Conservation (phyloP, 2,113 vertebrate genomes). For the Xyrauchen texanus region DNA sequence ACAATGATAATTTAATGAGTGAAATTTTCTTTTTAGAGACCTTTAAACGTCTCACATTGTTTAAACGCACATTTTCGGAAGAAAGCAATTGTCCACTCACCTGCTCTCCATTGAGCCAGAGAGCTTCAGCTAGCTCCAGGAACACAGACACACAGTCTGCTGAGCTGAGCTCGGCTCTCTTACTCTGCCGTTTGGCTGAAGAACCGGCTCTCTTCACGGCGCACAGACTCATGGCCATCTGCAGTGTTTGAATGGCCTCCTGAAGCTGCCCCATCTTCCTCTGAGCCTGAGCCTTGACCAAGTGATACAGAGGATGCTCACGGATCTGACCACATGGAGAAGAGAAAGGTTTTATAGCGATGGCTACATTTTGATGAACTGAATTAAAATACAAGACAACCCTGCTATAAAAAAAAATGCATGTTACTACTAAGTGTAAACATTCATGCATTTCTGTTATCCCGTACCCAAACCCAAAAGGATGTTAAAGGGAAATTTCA, state of each 20-base stretch:
- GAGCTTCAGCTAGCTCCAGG: slow-evolving; percentile 88
- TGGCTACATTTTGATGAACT: too few species aligned
- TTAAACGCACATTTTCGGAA: neutral
- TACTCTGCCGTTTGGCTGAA: slow-evolving; percentile 80
- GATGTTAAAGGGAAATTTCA: too few species aligned
- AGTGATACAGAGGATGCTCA: slow-evolving; percentile 90
- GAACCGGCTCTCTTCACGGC: slow-evolving; percentile 79
- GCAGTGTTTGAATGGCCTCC: slow-evolving; percentile 92
- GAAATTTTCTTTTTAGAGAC: too few species aligned
- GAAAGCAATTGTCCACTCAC: slow-evolving; percentile 62
- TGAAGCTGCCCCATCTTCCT: slow-evolving; percentile 87
- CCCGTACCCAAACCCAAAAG: too few species aligned
- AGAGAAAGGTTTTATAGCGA: too few species aligned
- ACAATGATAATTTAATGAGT: too few species aligned
- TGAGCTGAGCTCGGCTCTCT: slow-evolving; percentile 77
- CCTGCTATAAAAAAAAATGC: too few species aligned
- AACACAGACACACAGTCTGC: slow-evolving; percentile 87
- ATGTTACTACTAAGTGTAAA: too few species aligned
- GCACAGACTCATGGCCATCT: slow-evolving; percentile 91
- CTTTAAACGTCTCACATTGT: too few species aligned
- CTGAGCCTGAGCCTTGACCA: slow-evolving; percentile 91
- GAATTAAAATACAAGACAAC: too few species aligned
- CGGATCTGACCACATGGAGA: slow-evolving; percentile 75
- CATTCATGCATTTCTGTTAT: too few species aligned
- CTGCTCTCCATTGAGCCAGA: slow-evolving; percentile 90